phyloP scores from a whole-genome alignment of 2,113 vertebrate species.

The Thunnus maccoyii region DNA sequence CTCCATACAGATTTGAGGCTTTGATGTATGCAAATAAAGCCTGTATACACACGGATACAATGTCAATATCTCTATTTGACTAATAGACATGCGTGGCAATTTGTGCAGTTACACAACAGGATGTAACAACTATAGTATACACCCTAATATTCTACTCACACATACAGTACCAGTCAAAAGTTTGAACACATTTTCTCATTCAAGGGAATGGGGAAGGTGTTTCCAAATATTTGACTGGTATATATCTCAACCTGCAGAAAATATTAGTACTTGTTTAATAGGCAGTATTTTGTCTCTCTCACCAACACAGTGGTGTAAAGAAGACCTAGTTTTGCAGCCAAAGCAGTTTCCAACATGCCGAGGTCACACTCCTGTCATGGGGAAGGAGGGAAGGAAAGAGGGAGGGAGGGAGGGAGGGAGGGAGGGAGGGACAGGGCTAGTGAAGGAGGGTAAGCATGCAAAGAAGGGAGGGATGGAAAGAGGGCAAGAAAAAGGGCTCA shows the following conservation, averaged over 20 bases:
- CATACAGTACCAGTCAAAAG: too few relatives aligned
- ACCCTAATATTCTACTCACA: too few relatives aligned
- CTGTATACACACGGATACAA: too few relatives aligned
- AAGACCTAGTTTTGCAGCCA: background rate
- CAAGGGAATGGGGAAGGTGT: too few relatives aligned
- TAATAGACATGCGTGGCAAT: too few relatives aligned
- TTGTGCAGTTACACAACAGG: too few relatives aligned
- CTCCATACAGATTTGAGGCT: slow-evolving; percentile 12
- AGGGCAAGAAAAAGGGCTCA: slow-evolving; percentile 38
- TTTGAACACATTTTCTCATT: too few relatives aligned
- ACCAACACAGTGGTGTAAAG: background rate
- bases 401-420: too few relatives aligned
- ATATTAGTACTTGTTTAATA: background rate
- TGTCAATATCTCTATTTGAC: too few relatives aligned
- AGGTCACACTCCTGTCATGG: slow-evolving; percentile 63
- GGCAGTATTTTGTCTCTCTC: background rate
- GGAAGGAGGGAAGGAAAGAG: background rate
- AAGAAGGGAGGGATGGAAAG: slow-evolving; percentile 26
- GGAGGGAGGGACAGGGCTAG: slow-evolving; percentile 23
- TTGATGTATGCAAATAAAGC: background rate
- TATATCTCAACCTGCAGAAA: too few relatives aligned
- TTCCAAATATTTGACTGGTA: too few relatives aligned
- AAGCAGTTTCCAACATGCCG: slow-evolving; percentile 3
- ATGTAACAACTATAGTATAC: too few relatives aligned
- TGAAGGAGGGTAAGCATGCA: background rate